Conservation (phyloP, 2,113 vertebrate genomes). For the Sturnus vulgaris region DNA sequence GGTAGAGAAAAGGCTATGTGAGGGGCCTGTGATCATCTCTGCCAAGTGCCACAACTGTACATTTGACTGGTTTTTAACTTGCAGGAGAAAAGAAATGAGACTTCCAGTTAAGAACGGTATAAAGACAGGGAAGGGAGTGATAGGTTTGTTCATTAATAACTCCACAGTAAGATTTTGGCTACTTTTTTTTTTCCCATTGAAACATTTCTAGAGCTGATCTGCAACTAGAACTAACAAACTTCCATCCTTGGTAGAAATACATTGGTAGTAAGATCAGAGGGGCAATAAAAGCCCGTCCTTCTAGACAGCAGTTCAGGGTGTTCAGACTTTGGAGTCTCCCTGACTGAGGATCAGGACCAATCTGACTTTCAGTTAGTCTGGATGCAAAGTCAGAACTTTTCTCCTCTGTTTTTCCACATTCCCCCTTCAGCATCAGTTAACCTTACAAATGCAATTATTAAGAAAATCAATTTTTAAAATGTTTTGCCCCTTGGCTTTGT, state of each 20-base stretch:
- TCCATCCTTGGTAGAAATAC: not conserved
- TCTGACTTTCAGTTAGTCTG: not conserved
- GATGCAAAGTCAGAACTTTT: not conserved
- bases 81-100: not conserved
- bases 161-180: not conserved
- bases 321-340: fast-evolving
- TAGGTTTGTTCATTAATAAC: not conserved
- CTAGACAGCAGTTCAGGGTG: not conserved
- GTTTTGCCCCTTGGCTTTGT: slow-evolving; percentile 46
- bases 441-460: not conserved
- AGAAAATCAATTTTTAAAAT: not conserved
- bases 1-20: not conserved
- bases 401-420: not conserved
- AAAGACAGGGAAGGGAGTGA: not conserved
- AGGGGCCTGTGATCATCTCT: not conserved
- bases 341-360: not conserved
- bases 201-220: not conserved
- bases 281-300: not conserved
- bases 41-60: not conserved
- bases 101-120: not conserved
- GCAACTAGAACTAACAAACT: not conserved
- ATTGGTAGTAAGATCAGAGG: not conserved
- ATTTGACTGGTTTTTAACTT: not conserved
- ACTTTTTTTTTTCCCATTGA: not conserved
- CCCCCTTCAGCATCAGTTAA: not conserved